Evolutionary conservation across 2,888 invertebrate genomes (phyloP).

Genomic region (Lasioglossum marginatum): DNA sequence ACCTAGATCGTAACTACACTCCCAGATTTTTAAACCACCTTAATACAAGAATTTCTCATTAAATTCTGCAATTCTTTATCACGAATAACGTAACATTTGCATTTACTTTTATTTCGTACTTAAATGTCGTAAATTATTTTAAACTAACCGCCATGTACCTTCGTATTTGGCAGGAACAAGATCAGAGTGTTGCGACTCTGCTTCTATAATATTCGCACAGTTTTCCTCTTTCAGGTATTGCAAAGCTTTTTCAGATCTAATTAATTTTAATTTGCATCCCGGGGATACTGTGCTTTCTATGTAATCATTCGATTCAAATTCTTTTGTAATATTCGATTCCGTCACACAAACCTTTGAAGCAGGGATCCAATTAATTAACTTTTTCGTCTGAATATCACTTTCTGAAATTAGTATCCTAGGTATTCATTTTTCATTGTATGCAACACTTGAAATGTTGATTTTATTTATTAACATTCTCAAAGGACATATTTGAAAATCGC

Average conservation of each 20-base stretch:
- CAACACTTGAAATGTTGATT: neutral
- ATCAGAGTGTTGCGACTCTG: constrained; percentile 90
- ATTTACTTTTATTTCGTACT: too few relatives aligned
- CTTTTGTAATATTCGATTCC: constrained; percentile 47
- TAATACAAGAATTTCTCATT: constrained; percentile 39
- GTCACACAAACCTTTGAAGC: constrained; percentile 73
- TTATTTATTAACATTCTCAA: neutral
- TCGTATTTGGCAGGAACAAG: constrained; percentile 92
- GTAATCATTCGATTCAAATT: constrained; percentile 62
- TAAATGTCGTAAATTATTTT: neutral
- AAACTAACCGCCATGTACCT: constrained; percentile 85
- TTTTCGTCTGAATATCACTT: constrained; percentile 21
- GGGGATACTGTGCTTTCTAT: constrained; percentile 59
- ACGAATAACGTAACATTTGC: too few relatives aligned
- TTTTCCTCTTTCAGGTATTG: constrained; percentile 79
- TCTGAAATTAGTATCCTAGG: constrained; percentile 53
- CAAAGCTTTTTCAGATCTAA: constrained; percentile 73
- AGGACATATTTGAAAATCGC: neutral
- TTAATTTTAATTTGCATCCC: constrained; percentile 72
- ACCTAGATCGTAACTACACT: constrained; percentile 94
- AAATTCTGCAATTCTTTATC: neutral
- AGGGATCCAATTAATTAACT: constrained; percentile 74
- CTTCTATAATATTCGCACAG: constrained; percentile 84
- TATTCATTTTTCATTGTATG: neutral
- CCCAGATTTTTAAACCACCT: constrained; percentile 99